Conservation (phyloP, 2,113 vertebrate genomes). For the Rhinogobius similis region DNA sequence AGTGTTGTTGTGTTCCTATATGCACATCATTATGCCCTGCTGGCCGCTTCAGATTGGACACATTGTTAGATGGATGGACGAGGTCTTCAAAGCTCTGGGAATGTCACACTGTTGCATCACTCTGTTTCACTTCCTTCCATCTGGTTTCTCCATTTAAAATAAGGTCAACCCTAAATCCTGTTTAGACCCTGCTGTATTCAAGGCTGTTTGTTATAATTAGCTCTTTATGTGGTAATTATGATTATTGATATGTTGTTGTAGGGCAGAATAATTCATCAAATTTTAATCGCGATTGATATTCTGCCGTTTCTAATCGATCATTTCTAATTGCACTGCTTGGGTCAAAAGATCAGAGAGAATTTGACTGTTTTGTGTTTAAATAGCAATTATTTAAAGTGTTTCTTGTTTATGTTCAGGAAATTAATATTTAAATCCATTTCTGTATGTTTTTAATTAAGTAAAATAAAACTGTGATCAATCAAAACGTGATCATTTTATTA, state of each 20-base stretch:
- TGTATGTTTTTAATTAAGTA: no score
- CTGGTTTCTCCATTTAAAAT: conserved; percentile 31
- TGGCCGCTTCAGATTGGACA: conserved; percentile 4
- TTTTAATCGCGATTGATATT: no score
- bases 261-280: no score
- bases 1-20: background rate
- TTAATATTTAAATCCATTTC: no score
- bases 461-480: no score
- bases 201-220: background rate
- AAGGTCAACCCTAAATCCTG: conserved; percentile 27
- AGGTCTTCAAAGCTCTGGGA: conserved; percentile 28
- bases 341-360: no score
- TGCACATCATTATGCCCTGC: conserved; percentile 11
- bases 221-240: background rate
- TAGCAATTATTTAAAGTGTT: no score
- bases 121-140: conserved; percentile 39
- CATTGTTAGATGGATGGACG: conserved; percentile 4
- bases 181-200: background rate
- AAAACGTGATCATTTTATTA: no score
- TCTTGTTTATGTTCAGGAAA: no score
- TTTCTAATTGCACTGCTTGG: no score
- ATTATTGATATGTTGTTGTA: background rate
- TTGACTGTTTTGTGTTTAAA: no score
- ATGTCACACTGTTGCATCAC: conserved; percentile 62
- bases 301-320: no score